Conservation (phyloP, 2,113 vertebrate genomes). For the Sylvia atricapilla region DNA sequence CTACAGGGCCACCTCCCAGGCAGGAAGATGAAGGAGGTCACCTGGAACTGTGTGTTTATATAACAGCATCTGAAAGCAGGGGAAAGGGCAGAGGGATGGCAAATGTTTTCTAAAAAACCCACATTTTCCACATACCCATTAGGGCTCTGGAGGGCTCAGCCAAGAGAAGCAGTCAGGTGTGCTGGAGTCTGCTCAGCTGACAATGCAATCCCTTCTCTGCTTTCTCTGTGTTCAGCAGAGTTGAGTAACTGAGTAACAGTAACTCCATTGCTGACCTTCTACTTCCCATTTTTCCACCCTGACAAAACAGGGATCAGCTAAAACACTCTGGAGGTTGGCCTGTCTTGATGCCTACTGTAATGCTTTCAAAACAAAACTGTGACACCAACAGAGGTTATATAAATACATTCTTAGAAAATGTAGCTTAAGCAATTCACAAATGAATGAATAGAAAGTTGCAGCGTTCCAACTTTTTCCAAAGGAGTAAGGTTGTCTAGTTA, state of each 20-base stretch:
- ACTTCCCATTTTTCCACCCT: not conserved
- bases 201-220: not conserved
- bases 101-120: not conserved
- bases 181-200: not conserved
- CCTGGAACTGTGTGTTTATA: not conserved
- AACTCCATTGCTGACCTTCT: not conserved
- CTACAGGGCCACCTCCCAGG: not conserved
- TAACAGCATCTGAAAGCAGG: not conserved
- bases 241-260: not conserved
- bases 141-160: not conserved
- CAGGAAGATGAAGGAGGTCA: not conserved
- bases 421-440: not conserved
- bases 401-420: not conserved
- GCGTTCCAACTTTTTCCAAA: not conserved
- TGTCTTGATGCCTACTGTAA: not conserved
- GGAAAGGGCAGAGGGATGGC: fast-evolving
- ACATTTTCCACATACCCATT: not conserved
- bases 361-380: not conserved
- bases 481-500: not conserved
- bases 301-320: not conserved
- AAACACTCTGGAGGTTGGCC: not conserved
- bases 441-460: not conserved
- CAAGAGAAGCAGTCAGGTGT: not conserved
- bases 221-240: not conserved
- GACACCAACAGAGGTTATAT: not conserved